Evolutionary conservation across 2,113 vertebrate species (phyloP), one percentile per base, ranked within the genome.

Genomic region (Microtus oregoni): DNA sequence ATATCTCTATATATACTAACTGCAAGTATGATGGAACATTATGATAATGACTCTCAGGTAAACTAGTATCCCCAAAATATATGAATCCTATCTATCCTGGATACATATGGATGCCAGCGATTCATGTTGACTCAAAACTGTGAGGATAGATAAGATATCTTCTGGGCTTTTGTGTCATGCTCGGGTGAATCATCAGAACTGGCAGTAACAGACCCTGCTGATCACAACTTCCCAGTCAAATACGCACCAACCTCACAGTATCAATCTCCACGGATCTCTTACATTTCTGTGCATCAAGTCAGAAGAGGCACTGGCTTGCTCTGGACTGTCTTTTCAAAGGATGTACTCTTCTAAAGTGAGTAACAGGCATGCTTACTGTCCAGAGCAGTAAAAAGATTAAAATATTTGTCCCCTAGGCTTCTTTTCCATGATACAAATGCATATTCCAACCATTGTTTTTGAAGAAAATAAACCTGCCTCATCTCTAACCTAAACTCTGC

Each of bases 291-390:
- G 81, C 35, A 89, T 44, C 20, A 68, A 75, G 1, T 8, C 47
- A 94, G 26, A n/a, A 91, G n/a, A 94, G 63, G 26, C 63, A 94
- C 24, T 92, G 35, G 52, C 55, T 85, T 93, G 41, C 65, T 86
- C 73, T 13, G 15, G 52, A 82, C 75, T 86, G 61, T 68, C 44
- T 68, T 87, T 93, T 75, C 83, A 75, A 87, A 90, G 79, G 77
- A 79, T 47, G 24, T 87, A 78, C n/a, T 87, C 13, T n/a, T 92
- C 44, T 24, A 85, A 35, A 81, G 52, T 85, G 90, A 70, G 76
- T 28, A 86, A 47, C 0, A 94, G 58, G 68, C 20, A 15, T 58
- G 70, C 24, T 91, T 88, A 90, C 58, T 88, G 14, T 35, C 35
- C 30, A 91, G 72, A n/a, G 94, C 9, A 47, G 86, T 50, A 67